phyloP scores from a whole-genome alignment of 2,113 vertebrate species.

The Pongo pygmaeus region DNA sequence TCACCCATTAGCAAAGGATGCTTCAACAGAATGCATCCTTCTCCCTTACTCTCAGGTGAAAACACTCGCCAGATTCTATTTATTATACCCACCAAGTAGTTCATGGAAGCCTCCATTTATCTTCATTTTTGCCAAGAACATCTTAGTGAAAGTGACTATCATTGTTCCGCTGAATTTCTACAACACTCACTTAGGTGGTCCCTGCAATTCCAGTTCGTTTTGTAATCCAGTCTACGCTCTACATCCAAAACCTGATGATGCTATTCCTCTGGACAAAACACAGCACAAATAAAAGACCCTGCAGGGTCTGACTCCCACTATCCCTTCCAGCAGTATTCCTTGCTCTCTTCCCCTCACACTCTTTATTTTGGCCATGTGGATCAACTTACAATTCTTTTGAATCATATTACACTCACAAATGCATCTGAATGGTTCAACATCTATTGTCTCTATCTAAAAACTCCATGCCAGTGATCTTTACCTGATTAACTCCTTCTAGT shows the following conservation, averaged over 20 bases:
- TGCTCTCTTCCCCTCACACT: not conserved
- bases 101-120: not conserved
- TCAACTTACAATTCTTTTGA: not conserved
- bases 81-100: not conserved
- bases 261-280: not conserved
- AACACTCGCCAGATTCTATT: not conserved
- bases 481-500: not conserved
- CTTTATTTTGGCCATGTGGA: not conserved
- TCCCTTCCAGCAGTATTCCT: not conserved
- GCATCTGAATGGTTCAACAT: not conserved
- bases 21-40: fast-evolving
- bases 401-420: not conserved
- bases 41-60: not conserved
- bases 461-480: not conserved
- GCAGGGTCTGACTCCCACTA: too few relatives aligned
- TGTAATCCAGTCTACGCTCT: not conserved
- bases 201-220: too few relatives aligned
- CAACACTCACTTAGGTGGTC: not conserved
- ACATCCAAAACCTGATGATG: too few relatives aligned
- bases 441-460: not conserved
- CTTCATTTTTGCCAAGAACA: not conserved
- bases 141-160: not conserved
- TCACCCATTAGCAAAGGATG: not conserved
- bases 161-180: not conserved
- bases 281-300: not conserved